Evolutionary conservation across 64 coral and sea anemone species (phyloP).

Genomic region (Acropora tenuis): DNA sequence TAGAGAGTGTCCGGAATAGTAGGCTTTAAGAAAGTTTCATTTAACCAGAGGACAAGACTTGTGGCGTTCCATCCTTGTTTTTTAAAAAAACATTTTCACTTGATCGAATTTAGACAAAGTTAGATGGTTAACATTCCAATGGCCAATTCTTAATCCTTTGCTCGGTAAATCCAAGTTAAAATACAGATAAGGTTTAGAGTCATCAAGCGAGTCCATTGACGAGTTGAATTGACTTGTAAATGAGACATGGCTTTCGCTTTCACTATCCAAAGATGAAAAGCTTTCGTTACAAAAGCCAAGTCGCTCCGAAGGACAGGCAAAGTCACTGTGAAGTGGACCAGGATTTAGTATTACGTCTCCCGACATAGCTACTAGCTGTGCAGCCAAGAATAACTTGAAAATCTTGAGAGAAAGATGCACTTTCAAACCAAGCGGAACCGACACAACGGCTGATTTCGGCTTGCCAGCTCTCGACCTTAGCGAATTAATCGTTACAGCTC

Average conservation of each 20-base stretch:
- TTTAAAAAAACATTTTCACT: constrained; percentile 43
- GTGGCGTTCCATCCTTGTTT: constrained; percentile 24
- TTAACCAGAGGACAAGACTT: constrained; percentile 13
- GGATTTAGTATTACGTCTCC: constrained; percentile 51
- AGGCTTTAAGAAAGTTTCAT: too few species aligned
- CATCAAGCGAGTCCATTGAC: constrained; percentile 13
- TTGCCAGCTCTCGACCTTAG: neutral
- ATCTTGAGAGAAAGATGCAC: constrained; percentile 26
- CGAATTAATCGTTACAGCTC: neutral
- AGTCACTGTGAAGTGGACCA: constrained; percentile 34
- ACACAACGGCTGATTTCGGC: constrained; percentile 9
- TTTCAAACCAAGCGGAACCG: constrained; percentile 40
- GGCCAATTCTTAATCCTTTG: constrained; percentile 47
- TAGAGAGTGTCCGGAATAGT: too few species aligned
- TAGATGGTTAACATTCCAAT: constrained; percentile 47
- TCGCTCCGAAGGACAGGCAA: constrained; percentile 11
- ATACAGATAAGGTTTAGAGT: constrained; percentile 31
- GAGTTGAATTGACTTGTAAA: constrained; percentile 30
- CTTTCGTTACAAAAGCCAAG: constrained; percentile 23
- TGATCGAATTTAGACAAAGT: constrained; percentile 24
- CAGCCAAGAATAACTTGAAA: constrained; percentile 43
- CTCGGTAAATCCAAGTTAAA: constrained; percentile 38
- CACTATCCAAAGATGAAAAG: constrained; percentile 45
- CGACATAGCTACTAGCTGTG: neutral
- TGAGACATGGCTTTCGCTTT: constrained; percentile 23